Evolutionary conservation across 37 sponge, comb jelly and placozoan species (phyloP).

Genomic region (Diacarnus erythraeanus): DNA sequence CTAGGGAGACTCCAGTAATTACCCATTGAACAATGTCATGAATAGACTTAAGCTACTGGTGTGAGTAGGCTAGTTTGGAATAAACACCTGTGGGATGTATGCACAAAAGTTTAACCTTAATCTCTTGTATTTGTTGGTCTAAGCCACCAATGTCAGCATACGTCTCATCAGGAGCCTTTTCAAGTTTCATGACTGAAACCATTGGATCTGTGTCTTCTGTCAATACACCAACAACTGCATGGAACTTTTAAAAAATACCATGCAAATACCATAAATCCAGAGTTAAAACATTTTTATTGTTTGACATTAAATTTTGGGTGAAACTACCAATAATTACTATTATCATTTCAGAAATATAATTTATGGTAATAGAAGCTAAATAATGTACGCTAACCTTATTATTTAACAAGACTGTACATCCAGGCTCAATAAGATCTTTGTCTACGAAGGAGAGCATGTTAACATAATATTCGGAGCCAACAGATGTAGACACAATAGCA

Average conservation of each 20-base stretch:
- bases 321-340: too few species aligned
- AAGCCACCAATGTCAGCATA: conserved; percentile 99
- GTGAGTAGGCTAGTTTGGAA: not conserved
- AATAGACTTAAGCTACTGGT: not conserved
- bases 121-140: conserved; percentile 97
- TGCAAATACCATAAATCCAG: not conserved
- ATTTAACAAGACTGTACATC: conserved; percentile 96
- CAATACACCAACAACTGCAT: conserved; percentile 97
- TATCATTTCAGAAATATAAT: not conserved
- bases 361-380: too few species aligned
- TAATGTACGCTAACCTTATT: conserved; percentile 73
- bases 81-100: not conserved
- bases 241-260: conserved; percentile 60
- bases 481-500: conserved; percentile 96
- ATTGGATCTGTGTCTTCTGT: conserved; percentile 97
- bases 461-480: conserved; percentile 99
- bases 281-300: not conserved
- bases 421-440: conserved; percentile 96
- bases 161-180: conserved; percentile 97
- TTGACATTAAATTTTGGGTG: not conserved
- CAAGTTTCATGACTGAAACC: conserved; percentile 99
- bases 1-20: not conserved
- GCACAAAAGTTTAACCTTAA: conserved; percentile 61
- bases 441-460: conserved; percentile 98
- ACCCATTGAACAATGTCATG: not conserved